These are phyloP conservation scores for Scopus umbretta DNA, from an alignment of 2,113 vertebrate species.

Conservation along the genomic window DNA sequence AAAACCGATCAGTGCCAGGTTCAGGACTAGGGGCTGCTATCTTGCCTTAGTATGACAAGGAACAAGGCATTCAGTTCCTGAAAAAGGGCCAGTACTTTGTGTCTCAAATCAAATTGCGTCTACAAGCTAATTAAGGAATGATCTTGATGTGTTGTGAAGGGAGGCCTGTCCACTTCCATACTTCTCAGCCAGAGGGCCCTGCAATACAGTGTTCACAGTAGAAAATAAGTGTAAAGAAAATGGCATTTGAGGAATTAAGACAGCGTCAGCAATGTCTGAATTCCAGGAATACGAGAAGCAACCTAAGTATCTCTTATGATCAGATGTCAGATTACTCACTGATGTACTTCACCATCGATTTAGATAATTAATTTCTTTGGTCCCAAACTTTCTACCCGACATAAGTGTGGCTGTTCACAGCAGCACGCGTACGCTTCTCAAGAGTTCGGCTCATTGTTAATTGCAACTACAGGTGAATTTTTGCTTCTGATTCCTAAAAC, in stretches of 20 bases:
- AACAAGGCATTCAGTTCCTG: background rate
- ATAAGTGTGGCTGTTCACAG: background rate
- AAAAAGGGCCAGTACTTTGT: background rate
- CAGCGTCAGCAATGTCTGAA: background rate
- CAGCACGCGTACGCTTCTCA: background rate
- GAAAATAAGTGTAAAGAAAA: background rate
- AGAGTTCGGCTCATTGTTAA: background rate
- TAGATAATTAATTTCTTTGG: background rate
- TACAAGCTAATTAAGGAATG: slow-evolving; percentile 22
- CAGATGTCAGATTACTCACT: background rate
- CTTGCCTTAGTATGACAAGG: background rate
- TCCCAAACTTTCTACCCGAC: background rate
- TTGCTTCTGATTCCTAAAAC: background rate
- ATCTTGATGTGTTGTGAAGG: background rate
- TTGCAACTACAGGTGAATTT: background rate
- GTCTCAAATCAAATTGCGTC: background rate
- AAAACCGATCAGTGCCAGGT: background rate
- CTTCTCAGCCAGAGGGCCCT: slow-evolving; percentile 40
- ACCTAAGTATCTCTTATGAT: background rate
- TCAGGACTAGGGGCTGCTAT: background rate
- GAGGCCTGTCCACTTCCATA: background rate
- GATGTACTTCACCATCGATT: background rate
- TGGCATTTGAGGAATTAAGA: background rate
- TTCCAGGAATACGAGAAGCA: background rate
- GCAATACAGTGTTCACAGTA: background rate